These are phyloP conservation scores for Nineta flava DNA, from an alignment of 2,888 invertebrate species.

Conservation along the genomic window DNA sequence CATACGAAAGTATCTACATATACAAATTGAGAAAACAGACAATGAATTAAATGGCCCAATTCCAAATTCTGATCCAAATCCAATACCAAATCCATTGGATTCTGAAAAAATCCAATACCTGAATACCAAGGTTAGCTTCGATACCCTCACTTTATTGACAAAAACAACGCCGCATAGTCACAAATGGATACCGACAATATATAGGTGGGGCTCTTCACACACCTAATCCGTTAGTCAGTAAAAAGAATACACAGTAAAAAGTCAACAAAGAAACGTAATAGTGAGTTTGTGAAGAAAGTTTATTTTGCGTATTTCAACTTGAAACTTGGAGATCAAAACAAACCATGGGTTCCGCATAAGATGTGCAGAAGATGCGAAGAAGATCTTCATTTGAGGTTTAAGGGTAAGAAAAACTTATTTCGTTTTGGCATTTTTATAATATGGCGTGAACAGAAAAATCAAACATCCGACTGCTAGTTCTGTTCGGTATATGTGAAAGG, in stretches of 20 bases:
- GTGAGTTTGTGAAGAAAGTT: neutral
- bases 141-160: no score
- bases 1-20: no score
- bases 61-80: no score
- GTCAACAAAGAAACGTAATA: neutral
- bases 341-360: conserved; percentile 13
- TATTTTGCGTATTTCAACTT: neutral
- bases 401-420: conserved; percentile 2
- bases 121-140: no score
- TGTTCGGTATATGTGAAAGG: neutral
- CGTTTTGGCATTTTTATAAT: conserved; percentile 7
- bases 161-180: no score
- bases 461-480: neutral
- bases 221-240: no score
- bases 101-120: no score
- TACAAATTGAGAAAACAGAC: no score
- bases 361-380: conserved; percentile 12
- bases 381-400: conserved; percentile 13
- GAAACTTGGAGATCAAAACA: conserved; percentile 10
- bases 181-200: no score
- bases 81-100: no score
- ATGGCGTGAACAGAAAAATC: conserved; percentile 10
- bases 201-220: no score
- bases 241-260: neutral
- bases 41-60: no score